These are phyloP conservation scores for Polypedilum vanderplanki DNA, from an alignment of 1,140 invertebrate species.

Conservation along the genomic window DNA sequence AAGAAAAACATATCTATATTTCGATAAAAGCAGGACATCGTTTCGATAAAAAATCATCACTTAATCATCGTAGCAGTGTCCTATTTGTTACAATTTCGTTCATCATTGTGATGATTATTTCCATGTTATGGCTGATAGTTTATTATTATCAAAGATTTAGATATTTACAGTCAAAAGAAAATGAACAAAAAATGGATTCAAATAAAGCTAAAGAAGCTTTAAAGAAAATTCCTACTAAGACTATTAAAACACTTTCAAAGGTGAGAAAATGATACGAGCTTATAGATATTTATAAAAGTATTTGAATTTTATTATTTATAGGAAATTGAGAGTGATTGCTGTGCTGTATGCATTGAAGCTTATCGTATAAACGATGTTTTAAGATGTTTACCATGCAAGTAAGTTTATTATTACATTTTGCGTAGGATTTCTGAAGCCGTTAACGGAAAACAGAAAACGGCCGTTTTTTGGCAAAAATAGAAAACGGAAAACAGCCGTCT, in stretches of 20 bases:
- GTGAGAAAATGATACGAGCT: not conserved
- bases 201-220: slow-evolving; percentile 73
- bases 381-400: slow-evolving; percentile 82
- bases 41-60: not conserved
- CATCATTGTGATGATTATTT: slow-evolving; percentile 90
- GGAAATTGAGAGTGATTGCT: slow-evolving; percentile 79
- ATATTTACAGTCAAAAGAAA: slow-evolving; percentile 85
- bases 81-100: slow-evolving; percentile 91
- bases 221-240: slow-evolving; percentile 81
- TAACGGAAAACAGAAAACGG: too few relatives aligned
- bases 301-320: slow-evolving; percentile 35
- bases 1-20: not conserved
- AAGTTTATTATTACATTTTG: slow-evolving; percentile 41
- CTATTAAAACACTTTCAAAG: slow-evolving; percentile 34
- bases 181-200: slow-evolving; percentile 33
- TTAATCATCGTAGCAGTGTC: slow-evolving; percentile 51
- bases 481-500: too few relatives aligned
- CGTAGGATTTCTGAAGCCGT: not conserved
- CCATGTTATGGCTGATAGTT: slow-evolving; percentile 86
- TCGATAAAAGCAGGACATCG: not conserved
- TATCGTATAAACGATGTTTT: slow-evolving; percentile 78
- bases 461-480: too few relatives aligned
- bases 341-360: slow-evolving; percentile 85
- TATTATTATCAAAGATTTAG: slow-evolving; percentile 90
- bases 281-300: not conserved